These are phyloP conservation scores for Hyperoplus lanceolatus DNA, from an alignment of 2,797 vertebrate species.

Conservation along the genomic window DNA sequence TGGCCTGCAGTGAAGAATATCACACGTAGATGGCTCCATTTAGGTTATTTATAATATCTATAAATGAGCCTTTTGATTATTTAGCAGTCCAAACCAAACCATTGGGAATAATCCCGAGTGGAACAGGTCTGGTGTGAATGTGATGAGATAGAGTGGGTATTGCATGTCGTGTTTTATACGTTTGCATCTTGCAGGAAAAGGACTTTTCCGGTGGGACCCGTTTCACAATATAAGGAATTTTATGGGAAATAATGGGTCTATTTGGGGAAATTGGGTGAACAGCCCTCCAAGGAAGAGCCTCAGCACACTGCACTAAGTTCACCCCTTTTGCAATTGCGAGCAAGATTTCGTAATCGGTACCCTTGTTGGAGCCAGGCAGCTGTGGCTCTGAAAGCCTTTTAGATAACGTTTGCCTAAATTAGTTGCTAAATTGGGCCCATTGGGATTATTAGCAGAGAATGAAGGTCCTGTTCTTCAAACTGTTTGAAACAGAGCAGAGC, in stretches of 20 bases:
- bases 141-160: constrained; percentile 1
- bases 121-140: constrained; percentile 34
- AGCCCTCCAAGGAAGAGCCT: constrained; percentile 54
- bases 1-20: constrained; percentile 39
- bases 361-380: constrained; percentile 62
- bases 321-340: constrained; percentile 43
- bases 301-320: constrained; percentile 51
- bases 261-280: constrained; percentile 66
- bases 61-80: constrained; percentile 69
- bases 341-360: constrained; percentile 63
- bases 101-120: constrained; percentile 2
- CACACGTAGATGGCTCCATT: constrained; percentile 35
- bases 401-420: constrained; percentile 81
- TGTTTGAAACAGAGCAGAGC: constrained; percentile 63
- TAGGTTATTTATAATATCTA: constrained; percentile 58
- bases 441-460: constrained; percentile 81
- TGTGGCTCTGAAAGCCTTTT: constrained; percentile 74
- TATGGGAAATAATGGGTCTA: constrained; percentile 63
- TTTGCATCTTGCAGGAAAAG: constrained; percentile 37
- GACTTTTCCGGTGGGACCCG: constrained; percentile 25
- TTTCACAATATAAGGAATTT: constrained; percentile 50
- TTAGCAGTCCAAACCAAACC: constrained; percentile 62
- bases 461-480: constrained; percentile 78
- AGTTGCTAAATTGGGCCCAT: constrained; percentile 82
- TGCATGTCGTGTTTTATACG: constrained; percentile 30